Percentiles rank a stretch among this genome's conserved stretches.
Conservation (phyloP, 2,888 invertebrate species). For the Melieria picta region DNA sequence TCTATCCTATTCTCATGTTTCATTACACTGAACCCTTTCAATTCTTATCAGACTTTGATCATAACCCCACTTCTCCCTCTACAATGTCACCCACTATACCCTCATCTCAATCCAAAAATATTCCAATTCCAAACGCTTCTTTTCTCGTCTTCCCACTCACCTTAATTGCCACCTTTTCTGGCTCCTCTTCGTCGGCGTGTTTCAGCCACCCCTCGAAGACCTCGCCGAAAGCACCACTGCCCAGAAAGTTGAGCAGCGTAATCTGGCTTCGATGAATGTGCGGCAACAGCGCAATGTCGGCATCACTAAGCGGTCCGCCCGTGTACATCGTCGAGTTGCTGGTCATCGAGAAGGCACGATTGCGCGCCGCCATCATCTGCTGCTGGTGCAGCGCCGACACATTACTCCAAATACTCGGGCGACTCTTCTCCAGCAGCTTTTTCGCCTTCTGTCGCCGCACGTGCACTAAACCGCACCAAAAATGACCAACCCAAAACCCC, state of each 20-base stretch:
- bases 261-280: slow-evolving; percentile 89
- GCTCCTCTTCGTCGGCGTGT: slow-evolving; percentile 72
- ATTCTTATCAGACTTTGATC: too few species aligned
- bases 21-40: too few species aligned
- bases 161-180: slow-evolving; percentile 91
- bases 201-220: slow-evolving; percentile 92
- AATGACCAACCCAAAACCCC: not conserved
- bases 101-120: not conserved
- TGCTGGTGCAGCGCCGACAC: slow-evolving; percentile 79
- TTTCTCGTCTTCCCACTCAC: slow-evolving; percentile 63
- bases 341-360: slow-evolving; percentile 79
- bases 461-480: slow-evolving; percentile 72
- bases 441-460: slow-evolving; percentile 75
- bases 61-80: too few species aligned
- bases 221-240: slow-evolving; percentile 97
- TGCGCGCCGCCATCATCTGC: slow-evolving; percentile 70
- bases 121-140: too few species aligned
- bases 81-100: not conserved
- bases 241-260: slow-evolving; percentile 86
- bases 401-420: slow-evolving; percentile 78
- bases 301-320: slow-evolving; percentile 74
- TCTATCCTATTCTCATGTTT: too few species aligned
- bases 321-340: slow-evolving; percentile 83
- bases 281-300: slow-evolving; percentile 82
- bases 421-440: slow-evolving; percentile 71